Base-by-base conservation (phyloP, 2,888 invertebrate species). In the Eristalis intricaria region DNA sequence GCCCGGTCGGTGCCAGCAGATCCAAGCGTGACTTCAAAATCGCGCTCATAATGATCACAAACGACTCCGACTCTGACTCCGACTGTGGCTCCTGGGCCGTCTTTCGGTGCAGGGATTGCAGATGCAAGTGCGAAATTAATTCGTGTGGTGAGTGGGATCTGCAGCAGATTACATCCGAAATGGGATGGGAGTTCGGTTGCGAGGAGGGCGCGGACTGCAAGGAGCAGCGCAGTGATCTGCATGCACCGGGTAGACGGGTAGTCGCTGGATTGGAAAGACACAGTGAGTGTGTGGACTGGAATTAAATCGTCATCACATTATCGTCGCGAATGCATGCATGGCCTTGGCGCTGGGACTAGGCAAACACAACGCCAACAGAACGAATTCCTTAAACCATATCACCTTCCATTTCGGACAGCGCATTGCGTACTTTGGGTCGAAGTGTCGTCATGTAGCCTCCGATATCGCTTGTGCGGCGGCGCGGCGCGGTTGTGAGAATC, bases 31-130 rank as follows among this genome's bases (percentile, higher is more conserved):
- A 87, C 87, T 87, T 83, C 76, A 83, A 84, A 87, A 87, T 87
- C 87, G 84, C 87, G 87, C 87, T 87, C 87, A 87, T 87, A 87
- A 87, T 84, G 87, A 84, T 83, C 87, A 87, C 87, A 87, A 87
- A 87, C 87, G 87, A 80, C 87, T 79, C 83, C 83, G 76, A 32
- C 32, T 32, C 10, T 8, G 32, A 32, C 32, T 32, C 5, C 10
- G 32, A 32, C 32, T 32, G 8, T 10, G 76, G 68, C 75, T 60
- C 26, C 26, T 19, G 60, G 60, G 26, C 26, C 26, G 70, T 70
- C 63, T 78, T 56, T 78, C 58, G 23, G 60, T 38, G 58, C 15
- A 58, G n/a, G 22, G 60, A 32, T 70, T 83, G 86, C 79, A 87
- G 79, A 83, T 83, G 87, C 83, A 87, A 87, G 87, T 84, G 79